A percentile compares a stretch with the other conserved stretches of the same genome.
Evolutionary conservation across 2,113 vertebrate genomes (phyloP).

Genomic region (Platanista minor): DNA sequence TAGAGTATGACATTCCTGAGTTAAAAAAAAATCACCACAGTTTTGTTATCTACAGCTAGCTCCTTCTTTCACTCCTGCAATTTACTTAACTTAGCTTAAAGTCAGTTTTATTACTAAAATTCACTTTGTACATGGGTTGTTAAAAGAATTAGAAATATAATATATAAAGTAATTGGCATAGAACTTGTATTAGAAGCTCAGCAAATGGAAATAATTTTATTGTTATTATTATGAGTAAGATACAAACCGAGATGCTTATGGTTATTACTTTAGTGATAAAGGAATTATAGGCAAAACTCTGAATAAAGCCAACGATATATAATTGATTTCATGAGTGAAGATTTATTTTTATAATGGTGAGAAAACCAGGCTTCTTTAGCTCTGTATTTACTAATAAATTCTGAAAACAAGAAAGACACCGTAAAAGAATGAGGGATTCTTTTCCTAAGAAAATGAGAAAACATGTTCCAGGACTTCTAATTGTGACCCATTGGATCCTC

Average conservation of each 20-base stretch:
- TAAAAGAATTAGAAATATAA: not conserved
- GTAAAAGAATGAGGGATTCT: not conserved
- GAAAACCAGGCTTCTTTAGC: not conserved
- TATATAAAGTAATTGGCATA: not conserved
- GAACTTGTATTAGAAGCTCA: not conserved
- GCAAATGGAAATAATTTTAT: not conserved
- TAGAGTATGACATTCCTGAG: not conserved
- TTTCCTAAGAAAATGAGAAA: not conserved
- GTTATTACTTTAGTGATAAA: not conserved
- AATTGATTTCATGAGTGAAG: not conserved
- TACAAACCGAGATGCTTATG: not conserved
- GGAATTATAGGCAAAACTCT: not conserved
- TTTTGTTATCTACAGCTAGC: not conserved
- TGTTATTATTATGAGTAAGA: not conserved
- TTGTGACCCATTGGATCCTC: not conserved
- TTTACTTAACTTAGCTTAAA: not conserved
- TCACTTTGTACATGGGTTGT: not conserved
- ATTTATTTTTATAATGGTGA: not conserved
- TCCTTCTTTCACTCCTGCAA: not conserved
- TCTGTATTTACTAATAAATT: not conserved
- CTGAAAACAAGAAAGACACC: not conserved
- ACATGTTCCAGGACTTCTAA: not conserved
- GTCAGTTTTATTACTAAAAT: conserved; percentile 1
- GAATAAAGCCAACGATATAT: not conserved
- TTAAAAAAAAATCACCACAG: not conserved